Evolutionary conservation across 2,888 invertebrate genomes (phyloP).

Genomic region (Automeris io): DNA sequence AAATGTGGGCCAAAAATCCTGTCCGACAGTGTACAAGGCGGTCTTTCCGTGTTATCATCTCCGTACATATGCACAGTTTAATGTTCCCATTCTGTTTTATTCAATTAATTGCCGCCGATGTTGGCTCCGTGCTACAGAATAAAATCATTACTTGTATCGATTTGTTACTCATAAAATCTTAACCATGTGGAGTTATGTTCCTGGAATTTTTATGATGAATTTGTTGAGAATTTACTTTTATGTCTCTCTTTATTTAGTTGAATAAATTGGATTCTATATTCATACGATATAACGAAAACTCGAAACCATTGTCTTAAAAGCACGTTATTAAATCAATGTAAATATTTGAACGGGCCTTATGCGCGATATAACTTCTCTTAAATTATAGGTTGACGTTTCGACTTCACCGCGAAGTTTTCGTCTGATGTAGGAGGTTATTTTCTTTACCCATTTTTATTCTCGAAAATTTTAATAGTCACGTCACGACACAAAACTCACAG

Average conservation of each 20-base stretch:
- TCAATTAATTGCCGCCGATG: slow-evolving; percentile 57
- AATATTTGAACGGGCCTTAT: too few species aligned
- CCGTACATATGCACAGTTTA: slow-evolving; percentile 70
- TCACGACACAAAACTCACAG: too few species aligned
- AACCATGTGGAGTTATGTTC: slow-evolving; percentile 3
- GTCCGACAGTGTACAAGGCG: slow-evolving; percentile 38
- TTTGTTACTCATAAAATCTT: slow-evolving; percentile 6
- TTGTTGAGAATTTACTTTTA: background rate
- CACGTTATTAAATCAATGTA: too few species aligned
- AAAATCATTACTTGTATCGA: slow-evolving; percentile 7
- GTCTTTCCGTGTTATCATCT: slow-evolving; percentile 66
- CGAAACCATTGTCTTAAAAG: too few species aligned
- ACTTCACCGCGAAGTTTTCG: too few species aligned
- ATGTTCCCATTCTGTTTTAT: slow-evolving; percentile 61
- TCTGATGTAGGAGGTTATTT: too few species aligned
- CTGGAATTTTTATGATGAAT: background rate
- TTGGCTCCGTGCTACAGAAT: slow-evolving; percentile 4
- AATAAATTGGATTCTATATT: too few species aligned
- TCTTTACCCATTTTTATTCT: too few species aligned
- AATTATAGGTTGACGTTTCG: too few species aligned
- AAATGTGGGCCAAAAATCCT: slow-evolving; percentile 6
- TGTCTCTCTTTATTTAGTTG: background rate
- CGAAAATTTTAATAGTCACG: too few species aligned
- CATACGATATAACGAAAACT: too few species aligned
- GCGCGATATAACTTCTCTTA: too few species aligned